Conservation (phyloP, 2,888 invertebrate species). For the Dryobotodes eremita region DNA sequence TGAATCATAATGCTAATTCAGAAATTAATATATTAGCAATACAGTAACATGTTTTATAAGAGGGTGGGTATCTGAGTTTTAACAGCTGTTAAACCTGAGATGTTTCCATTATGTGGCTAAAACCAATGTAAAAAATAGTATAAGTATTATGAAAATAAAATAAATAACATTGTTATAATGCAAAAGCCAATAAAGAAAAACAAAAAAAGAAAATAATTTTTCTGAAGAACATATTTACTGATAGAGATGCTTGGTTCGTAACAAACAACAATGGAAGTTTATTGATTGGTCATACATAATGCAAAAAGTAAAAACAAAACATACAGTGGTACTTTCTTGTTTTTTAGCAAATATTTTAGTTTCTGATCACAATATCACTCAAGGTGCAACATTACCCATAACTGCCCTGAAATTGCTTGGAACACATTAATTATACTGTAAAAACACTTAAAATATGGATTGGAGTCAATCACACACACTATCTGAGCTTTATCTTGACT, state of each 20-base stretch:
- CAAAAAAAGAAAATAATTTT: not conserved
- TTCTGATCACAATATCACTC: slow-evolving; percentile 38
- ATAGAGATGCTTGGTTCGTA: not conserved
- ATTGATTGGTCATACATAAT: not conserved
- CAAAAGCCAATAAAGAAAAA: not conserved
- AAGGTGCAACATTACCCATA: slow-evolving; percentile 42
- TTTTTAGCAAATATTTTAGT: not conserved
- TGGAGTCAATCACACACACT: not conserved
- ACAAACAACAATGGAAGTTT: not conserved
- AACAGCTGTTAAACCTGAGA: not conserved
- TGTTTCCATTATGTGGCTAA: not conserved
- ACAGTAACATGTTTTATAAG: not conserved
- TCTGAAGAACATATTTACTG: not conserved
- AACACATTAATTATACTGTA: not conserved
- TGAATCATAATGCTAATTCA: not conserved
- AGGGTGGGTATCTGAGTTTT: not conserved
- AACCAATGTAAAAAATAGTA: not conserved
- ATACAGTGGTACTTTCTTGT: not conserved
- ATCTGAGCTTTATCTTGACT: slow-evolving; percentile 32
- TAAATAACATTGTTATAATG: not conserved
- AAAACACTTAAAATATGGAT: not conserved
- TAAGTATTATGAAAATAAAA: not conserved
- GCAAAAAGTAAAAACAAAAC: slow-evolving; percentile 22
- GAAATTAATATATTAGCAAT: not conserved
- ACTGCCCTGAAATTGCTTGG: not conserved